Evolutionary conservation across 2,888 invertebrate species (phyloP).

Genomic region (Elegia similella): DNA sequence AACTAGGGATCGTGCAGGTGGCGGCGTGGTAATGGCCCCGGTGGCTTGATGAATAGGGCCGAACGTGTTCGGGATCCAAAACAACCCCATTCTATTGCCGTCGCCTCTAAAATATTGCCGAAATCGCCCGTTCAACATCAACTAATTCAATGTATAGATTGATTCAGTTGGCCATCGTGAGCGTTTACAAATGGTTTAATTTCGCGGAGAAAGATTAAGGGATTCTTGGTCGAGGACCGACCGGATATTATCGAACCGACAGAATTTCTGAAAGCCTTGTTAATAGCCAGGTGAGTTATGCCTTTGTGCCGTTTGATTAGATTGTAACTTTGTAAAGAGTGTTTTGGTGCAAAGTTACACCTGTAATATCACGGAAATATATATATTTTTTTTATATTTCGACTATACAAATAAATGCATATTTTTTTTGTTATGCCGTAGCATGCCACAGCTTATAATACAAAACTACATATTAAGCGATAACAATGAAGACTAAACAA

Average conservation of each 20-base stretch:
- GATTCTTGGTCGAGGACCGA: slow-evolving; percentile 36
- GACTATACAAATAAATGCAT: too few species aligned
- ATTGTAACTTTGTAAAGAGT: not conserved
- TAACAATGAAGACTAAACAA: too few species aligned
- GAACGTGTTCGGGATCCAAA: slow-evolving; percentile 70
- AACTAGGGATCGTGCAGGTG: slow-evolving; percentile 70
- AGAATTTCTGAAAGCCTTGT: slow-evolving; percentile 36
- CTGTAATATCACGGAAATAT: too few species aligned
- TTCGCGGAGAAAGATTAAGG: slow-evolving; percentile 55
- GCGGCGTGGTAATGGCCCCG: slow-evolving; percentile 67
- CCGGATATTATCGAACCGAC: slow-evolving; percentile 44
- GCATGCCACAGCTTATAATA: too few species aligned
- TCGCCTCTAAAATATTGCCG: slow-evolving; percentile 70
- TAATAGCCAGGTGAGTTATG: slow-evolving; percentile 17
- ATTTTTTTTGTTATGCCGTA: too few species aligned
- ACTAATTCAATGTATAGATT: slow-evolving; percentile 76
- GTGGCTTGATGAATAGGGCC: slow-evolving; percentile 73
- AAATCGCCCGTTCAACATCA: slow-evolving; percentile 72
- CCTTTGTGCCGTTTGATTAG: slow-evolving; percentile 1
- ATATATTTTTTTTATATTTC: too few species aligned
- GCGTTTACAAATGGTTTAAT: slow-evolving; percentile 71
- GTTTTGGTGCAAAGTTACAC: not conserved
- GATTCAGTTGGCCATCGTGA: slow-evolving; percentile 59
- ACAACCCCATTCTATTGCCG: slow-evolving; percentile 62
- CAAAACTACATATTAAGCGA: too few species aligned